A percentile compares a stretch with the other conserved stretches of the same genome.
phyloP scores from a whole-genome alignment of 1,140 invertebrate species.

The Drosophila saltans region DNA sequence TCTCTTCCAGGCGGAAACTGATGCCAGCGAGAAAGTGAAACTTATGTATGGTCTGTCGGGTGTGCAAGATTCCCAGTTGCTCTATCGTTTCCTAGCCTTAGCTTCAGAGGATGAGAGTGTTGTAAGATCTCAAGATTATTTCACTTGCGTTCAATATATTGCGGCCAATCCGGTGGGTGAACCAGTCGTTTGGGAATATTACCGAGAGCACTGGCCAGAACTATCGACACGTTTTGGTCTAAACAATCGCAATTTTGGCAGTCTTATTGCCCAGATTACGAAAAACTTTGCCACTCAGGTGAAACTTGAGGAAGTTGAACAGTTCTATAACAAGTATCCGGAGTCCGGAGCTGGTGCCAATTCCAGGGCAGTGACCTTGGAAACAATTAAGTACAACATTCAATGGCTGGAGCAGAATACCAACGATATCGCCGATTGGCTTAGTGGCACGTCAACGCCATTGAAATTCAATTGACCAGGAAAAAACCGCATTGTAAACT shows the following conservation, averaged over 20 bases:
- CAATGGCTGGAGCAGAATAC: slow-evolving; percentile 87
- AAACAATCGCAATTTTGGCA: slow-evolving; percentile 91
- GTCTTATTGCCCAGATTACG: slow-evolving; percentile 88
- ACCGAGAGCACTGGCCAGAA: slow-evolving; percentile 89
- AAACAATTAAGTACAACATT: slow-evolving; percentile 92
- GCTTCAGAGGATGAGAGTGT: slow-evolving; percentile 89
- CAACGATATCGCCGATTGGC: slow-evolving; percentile 85
- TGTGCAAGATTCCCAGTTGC: slow-evolving; percentile 85
- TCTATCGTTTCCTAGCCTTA: slow-evolving; percentile 86
- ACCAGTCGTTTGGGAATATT: slow-evolving; percentile 91
- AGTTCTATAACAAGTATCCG: slow-evolving; percentile 91
- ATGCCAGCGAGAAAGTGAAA: slow-evolving; percentile 90
- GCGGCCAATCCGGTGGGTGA: slow-evolving; percentile 89
- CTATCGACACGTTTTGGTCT: slow-evolving; percentile 90
- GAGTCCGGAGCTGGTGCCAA: slow-evolving; percentile 93
- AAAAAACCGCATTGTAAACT: slow-evolving; percentile 61
- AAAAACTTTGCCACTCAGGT: slow-evolving; percentile 87
- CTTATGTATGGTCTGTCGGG: slow-evolving; percentile 88
- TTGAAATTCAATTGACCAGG: slow-evolving; percentile 41
- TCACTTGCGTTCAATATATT: slow-evolving; percentile 88
- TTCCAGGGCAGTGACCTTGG: slow-evolving; percentile 88
- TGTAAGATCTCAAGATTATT: slow-evolving; percentile 93
- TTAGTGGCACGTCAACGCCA: slow-evolving; percentile 67
- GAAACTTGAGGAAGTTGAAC: slow-evolving; percentile 90
- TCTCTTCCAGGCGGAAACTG: slow-evolving; percentile 88